A percentile compares a stretch with the other conserved stretches of the same genome.
Conservation (phyloP, 2,113 vertebrate genomes). For the Aphyosemion australe region DNA sequence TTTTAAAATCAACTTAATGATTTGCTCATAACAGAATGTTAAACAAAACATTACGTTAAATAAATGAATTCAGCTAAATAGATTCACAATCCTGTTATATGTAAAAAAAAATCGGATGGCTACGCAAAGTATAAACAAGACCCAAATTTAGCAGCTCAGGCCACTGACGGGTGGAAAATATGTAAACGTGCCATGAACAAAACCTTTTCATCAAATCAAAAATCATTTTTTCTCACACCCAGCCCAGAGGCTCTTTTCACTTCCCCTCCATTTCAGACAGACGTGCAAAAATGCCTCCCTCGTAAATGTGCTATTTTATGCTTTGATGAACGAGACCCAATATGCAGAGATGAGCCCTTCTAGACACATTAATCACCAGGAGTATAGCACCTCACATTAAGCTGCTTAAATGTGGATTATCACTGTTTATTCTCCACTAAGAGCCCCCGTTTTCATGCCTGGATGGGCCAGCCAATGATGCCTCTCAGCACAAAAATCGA, state of each 20-base stretch:
- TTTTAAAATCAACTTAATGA: too few species aligned
- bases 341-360: constrained; percentile 63
- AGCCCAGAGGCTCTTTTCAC: constrained; percentile 25
- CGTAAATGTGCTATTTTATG: constrained; percentile 55
- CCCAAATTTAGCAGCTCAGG: not conserved
- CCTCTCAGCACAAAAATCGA: constrained; percentile 59
- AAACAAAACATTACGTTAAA: too few species aligned
- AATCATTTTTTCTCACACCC: constrained; percentile 27
- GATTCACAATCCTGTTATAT: too few species aligned
- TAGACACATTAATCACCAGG: constrained; percentile 68
- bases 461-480: constrained; percentile 49
- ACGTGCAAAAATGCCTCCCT: constrained; percentile 36
- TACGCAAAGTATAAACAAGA: constrained; percentile 5
- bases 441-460: constrained; percentile 64
- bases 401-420: constrained; percentile 75
- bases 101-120: constrained; percentile 3
- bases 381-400: constrained; percentile 73
- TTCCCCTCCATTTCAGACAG: constrained; percentile 28
- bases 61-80: too few species aligned
- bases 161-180: constrained; percentile 6
- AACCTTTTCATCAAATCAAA: constrained; percentile 43
- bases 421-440: constrained; percentile 70
- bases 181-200: constrained; percentile 22
- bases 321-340: constrained; percentile 64
- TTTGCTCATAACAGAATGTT: too few species aligned